Base-by-base conservation (phyloP, 2,888 invertebrate genomes). In the Clistopyga incitator region DNA sequence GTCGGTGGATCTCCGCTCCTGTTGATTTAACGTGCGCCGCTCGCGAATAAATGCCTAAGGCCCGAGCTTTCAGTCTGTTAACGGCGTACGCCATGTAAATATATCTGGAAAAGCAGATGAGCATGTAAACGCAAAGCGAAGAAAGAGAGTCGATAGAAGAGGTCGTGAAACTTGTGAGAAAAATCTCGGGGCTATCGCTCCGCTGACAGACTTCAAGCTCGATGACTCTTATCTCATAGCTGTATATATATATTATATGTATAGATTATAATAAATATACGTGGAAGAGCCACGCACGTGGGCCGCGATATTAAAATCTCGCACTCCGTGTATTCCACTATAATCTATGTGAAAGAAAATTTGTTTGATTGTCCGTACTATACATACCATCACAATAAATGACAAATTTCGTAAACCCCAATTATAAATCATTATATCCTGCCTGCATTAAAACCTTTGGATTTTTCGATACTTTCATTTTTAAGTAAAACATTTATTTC, bases 281-380 rank as follows among this genome's bases (percentile, higher is more conserved):
- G 80, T 72, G 83, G 72, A 78, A 34, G 65, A 74, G 70, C 77
- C 67, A 23, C 25, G 52, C 70, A 72, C 72, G 72, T 45, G 45
- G 61, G 50, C 11, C 47, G 61, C 50, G 20, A 50, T 59, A 20
- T 25, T 13, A 23, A 34, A 47, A 4, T 38, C 15, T 38, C 50
- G 11, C 29, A 25, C 45, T 56, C 72, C 64, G 54, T 68, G 72
- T 68, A 84, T 74, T 82, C 76, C 82, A 79, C 68, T 79, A 71
- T 78, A 64, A 79, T 84, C 68, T 65, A 78, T 84, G 74, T 75
- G 71, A 78, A 81, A 42, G 70, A 72, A 74, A 59, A 64, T 76
- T 78, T 84, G 84, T 84, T 84, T 82, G 64, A 74, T 78, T 79
- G 84, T 74, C 76, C 77, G 82, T 79, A 77, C 75, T 72, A 83